Evolutionary conservation across 2,888 invertebrate species (phyloP).

Genomic region (Troides helena): DNA sequence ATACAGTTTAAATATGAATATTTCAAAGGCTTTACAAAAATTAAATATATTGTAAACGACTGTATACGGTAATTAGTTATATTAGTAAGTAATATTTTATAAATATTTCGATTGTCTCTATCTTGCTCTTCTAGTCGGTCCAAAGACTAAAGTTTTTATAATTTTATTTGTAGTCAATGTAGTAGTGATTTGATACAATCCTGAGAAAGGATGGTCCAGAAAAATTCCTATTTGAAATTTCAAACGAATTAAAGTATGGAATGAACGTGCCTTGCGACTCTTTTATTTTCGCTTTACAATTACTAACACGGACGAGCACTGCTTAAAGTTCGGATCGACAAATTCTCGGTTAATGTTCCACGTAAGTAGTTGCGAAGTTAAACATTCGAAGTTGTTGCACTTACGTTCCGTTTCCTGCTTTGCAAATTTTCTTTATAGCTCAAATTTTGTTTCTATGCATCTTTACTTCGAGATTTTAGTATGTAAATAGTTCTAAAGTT

Average conservation of each 20-base stretch:
- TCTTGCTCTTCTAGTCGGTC: too few species aligned
- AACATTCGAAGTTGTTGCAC: conserved; percentile 13
- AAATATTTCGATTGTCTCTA: too few species aligned
- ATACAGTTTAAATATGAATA: neutral
- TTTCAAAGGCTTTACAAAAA: neutral
- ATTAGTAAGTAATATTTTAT: too few species aligned
- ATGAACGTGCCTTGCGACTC: neutral
- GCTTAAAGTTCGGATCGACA: conserved; percentile 12
- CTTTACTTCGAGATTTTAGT: conserved; percentile 17
- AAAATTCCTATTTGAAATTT: neutral
- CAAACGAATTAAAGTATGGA: neutral
- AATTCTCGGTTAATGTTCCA: conserved; percentile 20
- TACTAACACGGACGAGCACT: conserved; percentile 4
- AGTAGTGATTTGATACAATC: too few species aligned
- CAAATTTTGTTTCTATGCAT: conserved; percentile 23
- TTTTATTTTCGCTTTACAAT: conserved; percentile 2
- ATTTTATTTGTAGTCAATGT: too few species aligned
- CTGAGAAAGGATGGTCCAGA: too few species aligned
- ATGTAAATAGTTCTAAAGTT: conserved; percentile 26
- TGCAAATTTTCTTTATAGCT: conserved; percentile 30
- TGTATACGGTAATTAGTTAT: too few species aligned
- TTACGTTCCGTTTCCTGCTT: conserved; percentile 20
- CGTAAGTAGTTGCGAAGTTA: conserved; percentile 26
- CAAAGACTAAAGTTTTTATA: too few species aligned
- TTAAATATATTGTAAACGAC: too few species aligned